These are phyloP conservation scores for Heliopora coerulea DNA, from an alignment of 92 coral and sea anemone species.

Conservation along the genomic window DNA sequence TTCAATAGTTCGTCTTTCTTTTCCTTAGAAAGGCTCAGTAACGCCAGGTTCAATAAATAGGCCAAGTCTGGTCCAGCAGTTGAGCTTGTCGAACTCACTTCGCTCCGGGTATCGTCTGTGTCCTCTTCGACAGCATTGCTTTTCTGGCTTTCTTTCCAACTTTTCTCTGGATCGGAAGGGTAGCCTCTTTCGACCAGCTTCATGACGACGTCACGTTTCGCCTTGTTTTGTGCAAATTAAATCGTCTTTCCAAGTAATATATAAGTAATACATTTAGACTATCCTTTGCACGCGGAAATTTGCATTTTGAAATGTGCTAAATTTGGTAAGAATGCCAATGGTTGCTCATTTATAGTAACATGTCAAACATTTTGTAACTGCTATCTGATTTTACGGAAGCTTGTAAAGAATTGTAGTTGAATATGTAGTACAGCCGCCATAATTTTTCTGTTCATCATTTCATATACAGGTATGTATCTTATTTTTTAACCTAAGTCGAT, in stretches of 20 bases:
- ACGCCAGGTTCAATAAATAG: slow-evolving; percentile 78
- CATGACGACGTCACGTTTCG: slow-evolving; percentile 68
- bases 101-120: slow-evolving; percentile 58
- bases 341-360: too few species aligned
- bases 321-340: too few species aligned
- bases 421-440: too few species aligned
- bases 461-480: too few species aligned
- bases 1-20: slow-evolving; percentile 89
- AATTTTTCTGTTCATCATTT: too few species aligned
- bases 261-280: not conserved
- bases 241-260: too few species aligned
- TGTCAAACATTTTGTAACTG: too few species aligned
- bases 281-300: too few species aligned
- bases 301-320: too few species aligned
- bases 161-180: slow-evolving; percentile 83
- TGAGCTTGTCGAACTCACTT: slow-evolving; percentile 65
- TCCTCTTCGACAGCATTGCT: slow-evolving; percentile 34
- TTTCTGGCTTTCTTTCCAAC: slow-evolving; percentile 82
- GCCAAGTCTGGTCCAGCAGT: slow-evolving; percentile 84
- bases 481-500: too few species aligned
- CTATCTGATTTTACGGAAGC: too few species aligned
- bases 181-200: slow-evolving; percentile 77
- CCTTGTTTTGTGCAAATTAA: slow-evolving; percentile 70
- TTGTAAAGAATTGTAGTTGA: too few species aligned
- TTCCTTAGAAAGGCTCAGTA: slow-evolving; percentile 78